A percentile compares a stretch with the other conserved stretches of the same genome.
These are phyloP conservation scores for Metellina segmentata DNA, from an alignment of 2,888 invertebrate genomes.

Conservation along the genomic window DNA sequence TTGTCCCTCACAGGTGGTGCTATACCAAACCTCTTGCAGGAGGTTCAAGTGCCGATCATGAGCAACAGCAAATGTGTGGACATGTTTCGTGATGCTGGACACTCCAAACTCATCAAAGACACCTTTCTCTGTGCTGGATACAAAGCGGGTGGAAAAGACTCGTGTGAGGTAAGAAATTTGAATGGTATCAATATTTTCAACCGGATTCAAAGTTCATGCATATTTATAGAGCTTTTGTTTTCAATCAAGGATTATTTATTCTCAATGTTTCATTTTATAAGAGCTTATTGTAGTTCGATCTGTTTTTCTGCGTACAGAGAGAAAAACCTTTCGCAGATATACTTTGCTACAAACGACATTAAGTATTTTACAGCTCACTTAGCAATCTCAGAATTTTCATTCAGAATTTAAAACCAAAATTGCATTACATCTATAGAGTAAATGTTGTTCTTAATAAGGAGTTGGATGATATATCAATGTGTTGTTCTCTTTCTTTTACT, in stretches of 20 bases:
- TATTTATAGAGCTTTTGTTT: not conserved
- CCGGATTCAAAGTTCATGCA: not conserved
- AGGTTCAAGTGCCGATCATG: constrained; percentile 94
- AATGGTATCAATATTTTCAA: not conserved
- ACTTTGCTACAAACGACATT: too few relatives aligned
- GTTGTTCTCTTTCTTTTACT: too few relatives aligned
- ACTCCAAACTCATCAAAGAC: constrained; percentile 90
- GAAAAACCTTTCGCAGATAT: too few relatives aligned
- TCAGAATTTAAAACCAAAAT: too few relatives aligned
- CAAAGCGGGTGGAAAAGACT: constrained; percentile 84
- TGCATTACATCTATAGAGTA: too few relatives aligned
- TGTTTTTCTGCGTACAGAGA: too few relatives aligned
- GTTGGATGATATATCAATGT: too few relatives aligned
- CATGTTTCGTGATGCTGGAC: constrained; percentile 95
- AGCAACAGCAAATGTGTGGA: constrained; percentile 95
- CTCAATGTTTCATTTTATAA: too few relatives aligned
- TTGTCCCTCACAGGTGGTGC: constrained; percentile 85
- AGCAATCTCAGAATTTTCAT: too few relatives aligned
- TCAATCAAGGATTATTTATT: not conserved
- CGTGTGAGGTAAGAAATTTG: constrained; percentile 76
- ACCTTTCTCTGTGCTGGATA: constrained; percentile 96
- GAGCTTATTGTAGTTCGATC: too few relatives aligned
- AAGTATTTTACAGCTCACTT: too few relatives aligned
- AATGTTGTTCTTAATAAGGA: too few relatives aligned
- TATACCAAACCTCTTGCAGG: constrained; percentile 93